A percentile compares a stretch with the other conserved stretches of the same genome.
Conservation (phyloP, 2,888 invertebrate species). For the Lamellibrachia satsuma region DNA sequence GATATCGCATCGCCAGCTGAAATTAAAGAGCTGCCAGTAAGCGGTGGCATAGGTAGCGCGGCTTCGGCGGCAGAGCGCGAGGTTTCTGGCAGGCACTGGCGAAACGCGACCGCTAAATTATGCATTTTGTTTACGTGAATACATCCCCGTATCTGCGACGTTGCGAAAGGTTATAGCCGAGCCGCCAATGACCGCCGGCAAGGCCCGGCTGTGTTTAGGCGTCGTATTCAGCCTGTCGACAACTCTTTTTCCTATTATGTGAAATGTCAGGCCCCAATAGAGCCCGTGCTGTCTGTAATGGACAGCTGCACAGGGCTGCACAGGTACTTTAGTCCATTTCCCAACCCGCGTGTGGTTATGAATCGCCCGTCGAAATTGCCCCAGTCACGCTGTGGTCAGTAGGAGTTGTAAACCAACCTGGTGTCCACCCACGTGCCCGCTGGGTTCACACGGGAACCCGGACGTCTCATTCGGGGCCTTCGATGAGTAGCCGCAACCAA, state of each 20-base stretch:
- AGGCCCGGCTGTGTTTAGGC: not conserved
- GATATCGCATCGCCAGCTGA: constrained; percentile 13
- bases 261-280: not conserved
- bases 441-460: not conserved
- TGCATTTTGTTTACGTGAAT: not conserved
- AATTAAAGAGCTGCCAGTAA: not conserved
- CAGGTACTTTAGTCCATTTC: not conserved
- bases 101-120: constrained; percentile 17
- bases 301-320: not conserved
- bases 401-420: not conserved
- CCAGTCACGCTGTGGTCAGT: not conserved
- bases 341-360: not conserved
- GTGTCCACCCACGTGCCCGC: not conserved
- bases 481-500: not conserved
- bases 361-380: not conserved
- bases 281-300: not conserved
- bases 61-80: not conserved
- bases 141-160: not conserved
- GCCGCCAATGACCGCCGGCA: not conserved
- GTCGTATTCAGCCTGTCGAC: not conserved
- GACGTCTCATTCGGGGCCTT: not conserved
- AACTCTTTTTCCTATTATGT: not conserved
- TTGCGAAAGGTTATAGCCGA: not conserved
- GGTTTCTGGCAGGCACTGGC: not conserved
- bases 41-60: not conserved